Conservation (phyloP, 2,797 vertebrate species). For the Gambusia yucatana region DNA sequence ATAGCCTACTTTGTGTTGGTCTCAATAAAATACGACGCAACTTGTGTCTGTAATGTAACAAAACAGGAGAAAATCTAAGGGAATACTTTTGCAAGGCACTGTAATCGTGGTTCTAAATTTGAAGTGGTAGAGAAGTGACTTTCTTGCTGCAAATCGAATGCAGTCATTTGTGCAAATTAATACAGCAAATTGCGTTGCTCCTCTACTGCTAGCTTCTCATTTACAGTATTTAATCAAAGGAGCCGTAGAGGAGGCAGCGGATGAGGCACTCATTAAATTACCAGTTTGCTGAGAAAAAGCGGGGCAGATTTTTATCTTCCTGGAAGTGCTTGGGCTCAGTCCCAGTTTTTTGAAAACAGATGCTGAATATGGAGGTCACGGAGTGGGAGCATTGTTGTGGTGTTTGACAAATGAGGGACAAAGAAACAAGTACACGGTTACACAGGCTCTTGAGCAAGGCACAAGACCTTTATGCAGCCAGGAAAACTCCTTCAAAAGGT, state of each 20-base stretch:
- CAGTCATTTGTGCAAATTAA: constrained; percentile 32
- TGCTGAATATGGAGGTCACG: constrained; percentile 40
- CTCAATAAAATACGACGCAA: neutral
- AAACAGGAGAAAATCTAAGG: neutral
- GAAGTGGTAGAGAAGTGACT: neutral
- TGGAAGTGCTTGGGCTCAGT: constrained; percentile 41
- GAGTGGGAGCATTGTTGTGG: constrained; percentile 2
- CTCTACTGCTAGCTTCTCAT: constrained; percentile 11
- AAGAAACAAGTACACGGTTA: constrained; percentile 45
- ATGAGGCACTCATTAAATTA: constrained; percentile 53
- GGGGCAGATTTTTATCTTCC: constrained; percentile 45
- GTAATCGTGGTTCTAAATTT: neutral
- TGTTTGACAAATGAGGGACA: constrained; percentile 34
- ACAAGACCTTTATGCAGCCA: constrained; percentile 2
- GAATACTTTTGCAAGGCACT: neutral
- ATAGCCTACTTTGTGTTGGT: neutral
- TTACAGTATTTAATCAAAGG: constrained; percentile 57
- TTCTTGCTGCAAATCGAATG: constrained; percentile 4
- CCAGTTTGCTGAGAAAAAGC: constrained; percentile 30
- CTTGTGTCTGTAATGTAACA: neutral
- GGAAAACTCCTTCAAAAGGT: constrained; percentile 18
- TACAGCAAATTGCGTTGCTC: constrained; percentile 18
- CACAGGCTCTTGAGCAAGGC: constrained; percentile 30
- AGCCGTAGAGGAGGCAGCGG: constrained; percentile 31
- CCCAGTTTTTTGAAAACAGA: constrained; percentile 38